phyloP scores from a whole-genome alignment of 2,797 vertebrate genomes.

The Syngnathus rostellatus region DNA sequence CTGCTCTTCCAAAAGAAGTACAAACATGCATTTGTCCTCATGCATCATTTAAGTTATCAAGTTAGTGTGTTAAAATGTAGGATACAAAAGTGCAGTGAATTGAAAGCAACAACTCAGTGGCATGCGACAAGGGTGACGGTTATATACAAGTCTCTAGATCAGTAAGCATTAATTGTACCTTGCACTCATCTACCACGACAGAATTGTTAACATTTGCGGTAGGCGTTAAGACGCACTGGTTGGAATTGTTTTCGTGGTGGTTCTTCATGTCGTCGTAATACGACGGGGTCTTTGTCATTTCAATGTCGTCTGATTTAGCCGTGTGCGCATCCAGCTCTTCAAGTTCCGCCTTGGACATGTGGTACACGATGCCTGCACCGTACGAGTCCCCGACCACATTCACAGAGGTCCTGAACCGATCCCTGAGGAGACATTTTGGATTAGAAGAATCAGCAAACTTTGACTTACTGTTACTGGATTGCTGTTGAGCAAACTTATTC shows the following conservation, averaged over 20 bases:
- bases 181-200: constrained; percentile 96
- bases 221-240: constrained; percentile 85
- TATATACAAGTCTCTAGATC: constrained; percentile 90
- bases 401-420: constrained; percentile 97
- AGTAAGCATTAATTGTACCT: constrained; percentile 93
- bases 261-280: constrained; percentile 96
- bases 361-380: constrained; percentile 96
- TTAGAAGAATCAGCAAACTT: neutral
- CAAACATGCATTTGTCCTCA: constrained; percentile 7
- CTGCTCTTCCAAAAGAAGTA: constrained; percentile 32
- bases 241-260: constrained; percentile 97
- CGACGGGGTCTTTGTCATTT: constrained; percentile 92
- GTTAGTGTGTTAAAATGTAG: neutral
- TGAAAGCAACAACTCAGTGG: constrained; percentile 31
- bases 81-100: neutral
- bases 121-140: constrained; percentile 64
- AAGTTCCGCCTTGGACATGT: constrained; percentile 90
- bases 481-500: neutral
- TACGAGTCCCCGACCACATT: constrained; percentile 98
- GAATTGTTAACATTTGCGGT: constrained; percentile 84
- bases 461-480: neutral
- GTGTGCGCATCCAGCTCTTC: constrained; percentile 83
- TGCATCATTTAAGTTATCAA: neutral
- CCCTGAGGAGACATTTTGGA: constrained; percentile 59
- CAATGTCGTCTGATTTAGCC: constrained; percentile 84